Evolutionary conservation across 2,888 invertebrate species (phyloP).

Genomic region (Poecilobothrus nobilitatus): DNA sequence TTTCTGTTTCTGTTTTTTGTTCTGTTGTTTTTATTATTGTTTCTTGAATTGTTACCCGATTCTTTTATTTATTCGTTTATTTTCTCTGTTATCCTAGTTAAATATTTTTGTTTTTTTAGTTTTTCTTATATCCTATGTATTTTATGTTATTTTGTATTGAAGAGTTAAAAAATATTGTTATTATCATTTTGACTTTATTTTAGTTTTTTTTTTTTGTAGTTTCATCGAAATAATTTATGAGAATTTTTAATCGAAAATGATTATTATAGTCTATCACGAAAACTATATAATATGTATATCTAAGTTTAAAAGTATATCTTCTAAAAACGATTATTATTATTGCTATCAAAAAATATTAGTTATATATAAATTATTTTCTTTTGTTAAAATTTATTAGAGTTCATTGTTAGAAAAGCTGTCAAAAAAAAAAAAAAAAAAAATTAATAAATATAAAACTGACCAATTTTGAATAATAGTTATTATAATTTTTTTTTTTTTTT

Average conservation of each 20-base stretch:
- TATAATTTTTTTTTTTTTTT: no score
- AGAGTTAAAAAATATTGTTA: background rate
- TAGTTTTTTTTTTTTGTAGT: background rate
- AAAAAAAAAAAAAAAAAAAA: no score
- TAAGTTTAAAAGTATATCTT: no score
- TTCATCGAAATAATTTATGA: background rate
- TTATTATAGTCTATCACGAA: conserved; percentile 1
- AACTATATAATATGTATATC: background rate
- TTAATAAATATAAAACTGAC: no score
- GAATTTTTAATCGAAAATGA: background rate
- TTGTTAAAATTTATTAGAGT: no score
- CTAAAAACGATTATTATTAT: no score
- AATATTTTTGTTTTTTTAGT: background rate
- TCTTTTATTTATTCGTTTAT: background rate
- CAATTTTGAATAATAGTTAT: no score
- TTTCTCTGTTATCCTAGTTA: background rate
- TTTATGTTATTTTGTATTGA: background rate
- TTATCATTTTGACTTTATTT: background rate
- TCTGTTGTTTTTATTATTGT: no score
- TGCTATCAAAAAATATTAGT: no score
- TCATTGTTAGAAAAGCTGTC: no score
- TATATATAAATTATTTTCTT: no score
- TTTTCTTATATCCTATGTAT: background rate
- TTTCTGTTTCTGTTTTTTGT: no score
- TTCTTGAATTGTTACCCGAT: background rate